phyloP scores from a whole-genome alignment of 2,888 invertebrate species.

The Polyploca ridens region DNA sequence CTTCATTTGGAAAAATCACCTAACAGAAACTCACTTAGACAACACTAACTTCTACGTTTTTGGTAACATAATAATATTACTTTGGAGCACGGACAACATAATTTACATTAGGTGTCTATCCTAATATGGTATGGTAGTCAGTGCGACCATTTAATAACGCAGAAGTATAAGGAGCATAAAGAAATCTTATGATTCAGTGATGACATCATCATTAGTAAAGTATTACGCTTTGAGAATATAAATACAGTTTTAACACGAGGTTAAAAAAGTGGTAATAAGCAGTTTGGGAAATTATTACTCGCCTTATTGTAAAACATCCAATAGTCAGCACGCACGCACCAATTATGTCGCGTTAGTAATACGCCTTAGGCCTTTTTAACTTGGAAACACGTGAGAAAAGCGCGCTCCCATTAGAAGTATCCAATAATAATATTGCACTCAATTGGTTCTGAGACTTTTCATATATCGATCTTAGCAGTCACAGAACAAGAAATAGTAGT shows the following conservation, averaged over 20 bases:
- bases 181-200: constrained; percentile 59
- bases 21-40: not conserved
- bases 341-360: too few species aligned
- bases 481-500: too few species aligned
- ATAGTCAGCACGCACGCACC: not conserved
- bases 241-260: constrained; percentile 1
- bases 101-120: constrained; percentile 4
- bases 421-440: too few species aligned
- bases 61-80: not conserved
- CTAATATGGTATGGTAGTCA: constrained; percentile 23
- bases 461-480: too few species aligned
- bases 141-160: constrained; percentile 18
- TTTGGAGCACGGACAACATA: too few species aligned
- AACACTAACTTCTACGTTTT: not conserved
- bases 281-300: not conserved
- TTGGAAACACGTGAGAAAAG: too few species aligned
- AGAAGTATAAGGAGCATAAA: constrained; percentile 25
- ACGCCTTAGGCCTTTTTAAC: too few species aligned
- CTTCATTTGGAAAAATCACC: too few species aligned
- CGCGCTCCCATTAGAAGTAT: too few species aligned
- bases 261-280: not conserved
- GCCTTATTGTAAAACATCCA: not conserved
- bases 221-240: constrained; percentile 34
- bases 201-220: constrained; percentile 59
- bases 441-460: too few species aligned